These are phyloP conservation scores for Nasonovia ribisnigri DNA, from an alignment of 2,888 invertebrate genomes.

Conservation along the genomic window DNA sequence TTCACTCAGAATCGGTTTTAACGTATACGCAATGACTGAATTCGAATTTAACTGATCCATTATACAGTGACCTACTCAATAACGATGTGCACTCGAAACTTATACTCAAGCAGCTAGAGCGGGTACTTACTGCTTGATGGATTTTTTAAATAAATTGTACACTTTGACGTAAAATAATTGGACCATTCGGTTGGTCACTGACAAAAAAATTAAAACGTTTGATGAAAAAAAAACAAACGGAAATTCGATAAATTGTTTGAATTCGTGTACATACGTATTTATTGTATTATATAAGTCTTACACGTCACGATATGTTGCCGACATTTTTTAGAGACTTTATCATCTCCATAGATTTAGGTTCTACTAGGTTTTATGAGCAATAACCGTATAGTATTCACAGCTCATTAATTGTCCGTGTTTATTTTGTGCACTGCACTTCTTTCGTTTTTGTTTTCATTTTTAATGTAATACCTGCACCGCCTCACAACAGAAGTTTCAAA, in stretches of 20 bases:
- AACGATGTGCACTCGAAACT: not conserved
- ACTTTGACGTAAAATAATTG: not conserved
- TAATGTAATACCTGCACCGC: not conserved
- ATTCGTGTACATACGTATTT: not conserved
- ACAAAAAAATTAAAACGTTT: not conserved
- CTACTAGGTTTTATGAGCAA: not conserved
- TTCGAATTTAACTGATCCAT: not conserved
- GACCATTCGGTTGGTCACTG: not conserved
- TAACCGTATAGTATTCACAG: not conserved
- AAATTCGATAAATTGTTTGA: not conserved
- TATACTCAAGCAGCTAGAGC: not conserved
- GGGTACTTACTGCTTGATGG: not conserved
- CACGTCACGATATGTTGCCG: not conserved
- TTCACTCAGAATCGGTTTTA: no score
- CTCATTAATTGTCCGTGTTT: not conserved
- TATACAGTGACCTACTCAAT: not conserved
- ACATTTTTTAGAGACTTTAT: not conserved
- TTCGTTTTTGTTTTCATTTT: not conserved
- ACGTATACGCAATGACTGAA: not conserved
- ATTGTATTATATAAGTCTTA: not conserved
- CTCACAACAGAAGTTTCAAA: not conserved
- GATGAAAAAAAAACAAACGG: not conserved
- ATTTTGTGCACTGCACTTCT: not conserved
- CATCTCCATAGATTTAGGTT: not conserved
- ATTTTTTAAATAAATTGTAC: not conserved